A percentile compares a stretch with the other conserved stretches of the same genome.
phyloP scores from a whole-genome alignment of 2,888 invertebrate genomes.

The Acanthoscelides obtectus region DNA sequence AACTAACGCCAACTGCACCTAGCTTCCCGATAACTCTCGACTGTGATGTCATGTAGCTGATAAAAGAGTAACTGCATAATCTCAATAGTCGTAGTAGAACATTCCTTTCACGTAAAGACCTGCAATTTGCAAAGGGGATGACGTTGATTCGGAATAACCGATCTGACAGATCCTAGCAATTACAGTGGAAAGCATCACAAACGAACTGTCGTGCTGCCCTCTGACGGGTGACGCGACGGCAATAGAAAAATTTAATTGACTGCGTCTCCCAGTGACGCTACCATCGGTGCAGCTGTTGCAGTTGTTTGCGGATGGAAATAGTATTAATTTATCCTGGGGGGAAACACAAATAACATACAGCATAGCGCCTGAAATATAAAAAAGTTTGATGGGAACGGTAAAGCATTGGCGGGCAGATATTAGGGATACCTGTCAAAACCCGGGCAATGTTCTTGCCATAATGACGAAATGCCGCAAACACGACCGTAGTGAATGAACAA shows the following conservation, averaged over 20 bases:
- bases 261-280: constrained; percentile 2
- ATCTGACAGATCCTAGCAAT: neutral
- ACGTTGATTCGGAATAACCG: neutral
- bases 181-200: neutral
- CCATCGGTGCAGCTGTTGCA: neutral
- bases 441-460: too few species aligned
- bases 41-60: too few species aligned
- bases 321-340: constrained; percentile 5
- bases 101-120: neutral
- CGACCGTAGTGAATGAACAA: too few species aligned
- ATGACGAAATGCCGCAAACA: too few species aligned
- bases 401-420: too few species aligned
- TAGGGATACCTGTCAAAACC: too few species aligned
- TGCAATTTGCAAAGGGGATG: neutral
- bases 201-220: neutral
- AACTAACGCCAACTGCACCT: too few species aligned
- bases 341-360: neutral
- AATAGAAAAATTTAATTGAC: constrained; percentile 5
- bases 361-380: neutral
- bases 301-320: neutral
- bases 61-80: neutral
- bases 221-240: neutral
- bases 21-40: too few species aligned
- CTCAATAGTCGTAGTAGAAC: neutral
- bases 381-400: neutral